Base-by-base conservation (phyloP, 2,113 vertebrate species). In the Cnemophilus loriae region DNA sequence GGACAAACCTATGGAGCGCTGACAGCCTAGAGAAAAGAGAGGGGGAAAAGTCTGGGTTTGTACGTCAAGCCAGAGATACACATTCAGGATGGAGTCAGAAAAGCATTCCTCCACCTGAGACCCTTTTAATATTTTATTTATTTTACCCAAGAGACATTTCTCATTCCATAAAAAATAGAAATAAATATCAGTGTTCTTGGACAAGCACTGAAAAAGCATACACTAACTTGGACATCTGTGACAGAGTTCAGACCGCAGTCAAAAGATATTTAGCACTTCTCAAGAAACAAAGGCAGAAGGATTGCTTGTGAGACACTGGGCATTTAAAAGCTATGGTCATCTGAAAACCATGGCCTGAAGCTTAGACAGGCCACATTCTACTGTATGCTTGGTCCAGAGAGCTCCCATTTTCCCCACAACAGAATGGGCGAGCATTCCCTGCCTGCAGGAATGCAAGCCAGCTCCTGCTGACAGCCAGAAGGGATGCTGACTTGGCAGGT, bases 1-100 rank as follows among this genome's bases (percentile, higher is more conserved):
- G 93, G 99, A 99, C 65, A 99, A 97, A 33, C 99, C 99, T 49
- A 99, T 99, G 24, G 98, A 98, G 76, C 98, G 98, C 92, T 99
- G 99, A 91, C 99, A 99, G n/a, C 99, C 99, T 99, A 87, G 50
- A 74, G 42, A 75, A 96, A 47, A 90, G 82, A 74, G 50, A 79
- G 68, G 32, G 32, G 47, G 35, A 71, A 44, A 84, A 61, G 35
- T 55, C 67, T 50, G 24, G 5, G 21, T 91, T 79, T 80, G 55
- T 33, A 83, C 22, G 28, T 20, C 32, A 37, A 41, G 30, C 22
- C 33, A 64, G 41, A 87, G 24, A n/a, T 35, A 86, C 7, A 42
- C 13, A 10, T 30, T 75, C 61, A 55, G 65, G 55, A 84, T 12
- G 6, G 13, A 86, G 41, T 50, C 55, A 85, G 49, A 78, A 61